phyloP scores from a whole-genome alignment of 2,797 vertebrate genomes.

The Sebastes miniatus region DNA sequence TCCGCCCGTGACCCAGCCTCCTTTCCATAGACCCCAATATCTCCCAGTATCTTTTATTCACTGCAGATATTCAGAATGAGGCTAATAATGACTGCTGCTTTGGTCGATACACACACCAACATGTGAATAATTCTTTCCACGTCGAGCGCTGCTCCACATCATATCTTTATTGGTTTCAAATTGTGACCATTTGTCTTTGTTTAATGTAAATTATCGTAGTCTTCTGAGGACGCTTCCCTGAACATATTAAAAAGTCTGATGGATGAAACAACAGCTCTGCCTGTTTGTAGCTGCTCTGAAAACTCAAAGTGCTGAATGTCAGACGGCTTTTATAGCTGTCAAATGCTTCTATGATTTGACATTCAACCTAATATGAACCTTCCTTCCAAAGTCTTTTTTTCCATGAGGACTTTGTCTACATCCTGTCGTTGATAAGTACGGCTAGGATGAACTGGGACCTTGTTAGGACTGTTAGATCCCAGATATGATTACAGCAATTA shows the following conservation, averaged over 20 bases:
- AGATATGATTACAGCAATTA: not conserved
- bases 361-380: not conserved
- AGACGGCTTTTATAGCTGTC: not conserved
- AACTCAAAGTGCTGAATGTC: not conserved
- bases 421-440: not conserved
- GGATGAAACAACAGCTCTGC: not conserved
- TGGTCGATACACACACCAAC: too few species aligned
- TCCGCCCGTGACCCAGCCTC: too few species aligned
- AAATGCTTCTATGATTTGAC: not conserved
- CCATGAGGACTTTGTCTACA: not conserved
- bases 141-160: not conserved
- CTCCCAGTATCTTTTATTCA: too few species aligned
- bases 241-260: not conserved
- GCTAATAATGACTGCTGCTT: too few species aligned
- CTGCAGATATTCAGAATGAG: too few species aligned
- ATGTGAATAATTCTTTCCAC: too few species aligned
- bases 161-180: not conserved
- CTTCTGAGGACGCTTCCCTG: not conserved
- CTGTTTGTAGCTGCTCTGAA: not conserved
- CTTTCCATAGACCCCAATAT: too few species aligned
- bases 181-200: not conserved
- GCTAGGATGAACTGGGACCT: not conserved
- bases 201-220: too few species aligned
- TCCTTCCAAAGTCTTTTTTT: not conserved
- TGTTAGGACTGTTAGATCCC: not conserved